Evolutionary conservation across 2,888 invertebrate species (phyloP).

Genomic region (Amphimallon solstitiale): DNA sequence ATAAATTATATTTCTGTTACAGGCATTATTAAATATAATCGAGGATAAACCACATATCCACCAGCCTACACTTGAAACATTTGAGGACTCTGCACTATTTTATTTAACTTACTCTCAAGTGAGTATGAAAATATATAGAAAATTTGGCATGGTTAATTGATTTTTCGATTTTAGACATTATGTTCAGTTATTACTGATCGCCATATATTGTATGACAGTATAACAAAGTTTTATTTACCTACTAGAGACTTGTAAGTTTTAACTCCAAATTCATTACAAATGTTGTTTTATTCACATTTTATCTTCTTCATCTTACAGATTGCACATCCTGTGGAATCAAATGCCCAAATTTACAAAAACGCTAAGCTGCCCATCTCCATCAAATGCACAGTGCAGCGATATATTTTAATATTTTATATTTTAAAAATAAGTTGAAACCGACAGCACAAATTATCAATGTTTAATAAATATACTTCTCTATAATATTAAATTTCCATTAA

Average conservation of each 20-base stretch:
- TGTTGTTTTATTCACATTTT: constrained; percentile 7
- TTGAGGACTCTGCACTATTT: constrained; percentile 66
- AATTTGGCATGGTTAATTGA: not conserved
- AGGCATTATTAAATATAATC: not conserved
- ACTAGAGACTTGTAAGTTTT: constrained; percentile 60
- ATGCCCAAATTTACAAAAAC: constrained; percentile 54
- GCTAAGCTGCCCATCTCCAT: constrained; percentile 49
- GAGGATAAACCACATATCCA: constrained; percentile 55
- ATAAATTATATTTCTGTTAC: constrained; percentile 6
- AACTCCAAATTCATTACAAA: not conserved
- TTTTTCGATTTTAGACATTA: constrained; percentile 56
- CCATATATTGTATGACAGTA: constrained; percentile 59
- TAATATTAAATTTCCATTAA: too few relatives aligned
- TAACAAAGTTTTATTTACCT: constrained; percentile 58
- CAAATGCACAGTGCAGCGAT: constrained; percentile 49
- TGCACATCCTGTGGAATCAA: constrained; percentile 56
- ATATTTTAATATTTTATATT: constrained; percentile 45
- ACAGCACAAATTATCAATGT: too few relatives aligned
- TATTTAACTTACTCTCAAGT: constrained; percentile 69
- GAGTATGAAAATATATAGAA: constrained; percentile 36
- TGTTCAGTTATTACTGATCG: constrained; percentile 59
- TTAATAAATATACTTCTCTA: too few relatives aligned
- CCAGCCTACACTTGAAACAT: constrained; percentile 64
- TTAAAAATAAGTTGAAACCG: not conserved
- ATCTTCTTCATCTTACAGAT: constrained; percentile 50